Percentiles rank a stretch among this genome's conserved stretches.
Conservation (phyloP, 2,113 vertebrate genomes). For the Pampusana beccarii region DNA sequence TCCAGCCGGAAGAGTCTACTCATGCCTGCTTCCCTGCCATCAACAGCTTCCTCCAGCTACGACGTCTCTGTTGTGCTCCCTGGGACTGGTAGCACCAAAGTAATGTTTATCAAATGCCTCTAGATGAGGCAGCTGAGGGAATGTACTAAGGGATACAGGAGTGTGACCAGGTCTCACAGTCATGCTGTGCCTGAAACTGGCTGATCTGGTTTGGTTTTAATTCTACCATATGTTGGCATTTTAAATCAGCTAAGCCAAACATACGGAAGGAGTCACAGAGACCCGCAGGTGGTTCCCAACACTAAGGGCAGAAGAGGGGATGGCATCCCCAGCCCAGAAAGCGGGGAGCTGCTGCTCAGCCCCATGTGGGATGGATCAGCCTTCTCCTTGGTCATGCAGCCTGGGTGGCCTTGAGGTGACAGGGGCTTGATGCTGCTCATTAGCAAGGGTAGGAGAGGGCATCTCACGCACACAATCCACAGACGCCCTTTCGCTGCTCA, state of each 20-base stretch:
- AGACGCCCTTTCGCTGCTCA: background rate
- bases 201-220: background rate
- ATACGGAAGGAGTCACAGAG: background rate
- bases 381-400: background rate
- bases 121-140: background rate
- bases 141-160: background rate
- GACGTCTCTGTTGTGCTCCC: background rate
- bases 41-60: background rate
- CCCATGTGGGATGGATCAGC: background rate
- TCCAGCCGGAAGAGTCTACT: background rate
- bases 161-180: background rate
- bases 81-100: background rate
- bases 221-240: background rate
- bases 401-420: background rate
- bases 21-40: background rate
- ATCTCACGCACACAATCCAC: background rate
- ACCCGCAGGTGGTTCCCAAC: background rate
- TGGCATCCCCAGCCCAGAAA: background rate
- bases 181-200: background rate
- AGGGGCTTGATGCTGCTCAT: background rate
- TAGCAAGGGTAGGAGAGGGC: background rate
- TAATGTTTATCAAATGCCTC: background rate
- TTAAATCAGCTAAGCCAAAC: background rate
- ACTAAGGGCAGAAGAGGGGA: background rate
- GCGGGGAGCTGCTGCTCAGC: fast-evolving